A percentile compares a stretch with the other conserved stretches of the same genome.
phyloP scores from a whole-genome alignment of 2,888 invertebrate species.

The Conus canariensis region DNA sequence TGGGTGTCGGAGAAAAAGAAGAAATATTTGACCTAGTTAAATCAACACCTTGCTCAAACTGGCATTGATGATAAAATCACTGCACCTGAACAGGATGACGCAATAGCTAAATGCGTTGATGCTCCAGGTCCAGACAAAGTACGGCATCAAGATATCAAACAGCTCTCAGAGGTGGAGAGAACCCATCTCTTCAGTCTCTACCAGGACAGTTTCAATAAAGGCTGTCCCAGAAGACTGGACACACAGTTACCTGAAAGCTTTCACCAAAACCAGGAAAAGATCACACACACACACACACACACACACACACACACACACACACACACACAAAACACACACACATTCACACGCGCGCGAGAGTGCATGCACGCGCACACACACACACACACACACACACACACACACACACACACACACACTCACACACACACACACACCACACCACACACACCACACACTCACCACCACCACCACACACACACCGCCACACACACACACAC shows the following conservation, averaged over 20 bases:
- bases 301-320: neutral
- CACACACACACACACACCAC: neutral
- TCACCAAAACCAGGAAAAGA: too few species aligned
- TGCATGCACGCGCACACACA: neutral
- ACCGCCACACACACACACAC: neutral
- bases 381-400: neutral
- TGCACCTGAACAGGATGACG: too few species aligned
- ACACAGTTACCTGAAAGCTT: neutral
- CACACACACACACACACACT: neutral
- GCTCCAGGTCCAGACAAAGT: too few species aligned
- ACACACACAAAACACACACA: neutral
- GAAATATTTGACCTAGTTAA: too few species aligned
- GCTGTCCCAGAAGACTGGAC: neutral
- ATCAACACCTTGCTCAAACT: too few species aligned
- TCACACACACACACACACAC: neutral
- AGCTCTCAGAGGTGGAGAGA: too few species aligned
- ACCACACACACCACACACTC: neutral
- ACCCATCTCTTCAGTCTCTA: too few species aligned
- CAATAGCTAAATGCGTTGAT: too few species aligned
- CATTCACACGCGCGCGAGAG: neutral
- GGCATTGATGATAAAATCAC: too few species aligned
- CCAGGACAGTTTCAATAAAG: too few species aligned
- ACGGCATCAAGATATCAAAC: too few species aligned
- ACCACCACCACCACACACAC: neutral
- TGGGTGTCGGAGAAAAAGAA: too few species aligned